Conservation (phyloP, 2,888 invertebrate genomes). For the Ectemnius lituratus region DNA sequence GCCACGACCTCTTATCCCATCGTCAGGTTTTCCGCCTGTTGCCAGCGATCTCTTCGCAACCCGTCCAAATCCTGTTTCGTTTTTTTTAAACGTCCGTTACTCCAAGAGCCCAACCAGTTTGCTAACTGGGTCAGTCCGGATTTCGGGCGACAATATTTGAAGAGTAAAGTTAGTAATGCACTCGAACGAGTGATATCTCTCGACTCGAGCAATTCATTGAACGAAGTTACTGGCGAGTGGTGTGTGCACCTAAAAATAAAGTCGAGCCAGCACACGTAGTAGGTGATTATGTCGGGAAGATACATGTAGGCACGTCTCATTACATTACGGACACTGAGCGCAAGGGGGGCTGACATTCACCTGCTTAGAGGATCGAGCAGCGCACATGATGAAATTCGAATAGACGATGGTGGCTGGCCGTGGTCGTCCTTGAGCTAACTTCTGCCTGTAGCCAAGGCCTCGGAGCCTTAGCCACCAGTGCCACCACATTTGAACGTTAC, state of each 20-base stretch:
- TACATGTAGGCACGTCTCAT: constrained; percentile 35
- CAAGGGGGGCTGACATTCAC: constrained; percentile 62
- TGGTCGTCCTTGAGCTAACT: constrained; percentile 71
- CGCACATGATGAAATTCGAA: constrained; percentile 67
- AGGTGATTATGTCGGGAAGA: constrained; percentile 33
- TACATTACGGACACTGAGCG: constrained; percentile 54
- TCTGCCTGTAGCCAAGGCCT: constrained; percentile 61
- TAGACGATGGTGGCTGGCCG: constrained; percentile 46
- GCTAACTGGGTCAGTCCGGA: constrained; percentile 3
- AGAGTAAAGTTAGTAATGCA: background rate
- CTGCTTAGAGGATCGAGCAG: constrained; percentile 50
- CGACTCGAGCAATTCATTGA: background rate
- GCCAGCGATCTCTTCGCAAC: constrained; percentile 11
- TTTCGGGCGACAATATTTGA: background rate
- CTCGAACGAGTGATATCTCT: background rate
- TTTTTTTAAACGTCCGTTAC: background rate
- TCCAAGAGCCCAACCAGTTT: background rate
- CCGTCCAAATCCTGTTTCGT: background rate
- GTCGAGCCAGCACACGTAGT: background rate
- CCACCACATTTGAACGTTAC: constrained; percentile 55
- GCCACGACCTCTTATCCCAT: background rate
- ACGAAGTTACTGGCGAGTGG: too few species aligned
- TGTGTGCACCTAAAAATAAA: constrained; percentile 31
- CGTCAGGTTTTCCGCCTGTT: background rate
- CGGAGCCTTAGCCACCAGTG: constrained; percentile 26